Base-by-base conservation (phyloP, 2,113 vertebrate species). In the Callithrix jacchus region DNA sequence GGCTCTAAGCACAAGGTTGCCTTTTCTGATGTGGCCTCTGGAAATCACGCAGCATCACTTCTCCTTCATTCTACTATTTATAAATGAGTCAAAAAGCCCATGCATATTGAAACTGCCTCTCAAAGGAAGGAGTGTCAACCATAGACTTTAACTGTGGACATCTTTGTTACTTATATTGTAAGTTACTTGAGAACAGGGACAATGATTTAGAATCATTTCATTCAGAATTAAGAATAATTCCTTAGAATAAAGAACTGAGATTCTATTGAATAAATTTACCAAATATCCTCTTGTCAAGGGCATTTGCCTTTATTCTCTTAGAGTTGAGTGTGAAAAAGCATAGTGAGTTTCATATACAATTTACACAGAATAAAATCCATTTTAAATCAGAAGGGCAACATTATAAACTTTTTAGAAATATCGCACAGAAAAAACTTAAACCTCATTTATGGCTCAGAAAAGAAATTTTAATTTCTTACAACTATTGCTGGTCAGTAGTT, bases 401-500 rank as follows among this genome's bases (percentile, higher is more conserved):
- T 14, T 37, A 83, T 3, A 87, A 49, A 81, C 6, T n/a, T 76
- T 88, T 87, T 42, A 79, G 68, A 83, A 94, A 92, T 68, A 4
- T 23, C 37, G 61, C 76, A 58, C 73, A 56, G 77, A 89, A 89
- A 71, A 83, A 49, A 61, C 27, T 83, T 83, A 70, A 88, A 88
- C 6, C 47, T 42, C 45, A 85, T 79, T 83, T 52, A 70, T 37
- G 18, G 27, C 47, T 87, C 16, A 61, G 71, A 40, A 91, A 58
- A 54, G 52, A 87, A 90, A 96, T 71, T 88, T 91, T 70, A 94
- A 90, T 82, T 96, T 87, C 52, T 74, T 56, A 85, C 45, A 85
- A 68, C 42, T 71, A 83, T 35, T 80, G 54, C 87, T 81, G 49
- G 5, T 56, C 17, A 92, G 42, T 52, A 61, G 61, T 47, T 92